These are phyloP conservation scores for Sinopyrophorus schimmeli DNA, from an alignment of 2,888 invertebrate species.

Conservation along the genomic window DNA sequence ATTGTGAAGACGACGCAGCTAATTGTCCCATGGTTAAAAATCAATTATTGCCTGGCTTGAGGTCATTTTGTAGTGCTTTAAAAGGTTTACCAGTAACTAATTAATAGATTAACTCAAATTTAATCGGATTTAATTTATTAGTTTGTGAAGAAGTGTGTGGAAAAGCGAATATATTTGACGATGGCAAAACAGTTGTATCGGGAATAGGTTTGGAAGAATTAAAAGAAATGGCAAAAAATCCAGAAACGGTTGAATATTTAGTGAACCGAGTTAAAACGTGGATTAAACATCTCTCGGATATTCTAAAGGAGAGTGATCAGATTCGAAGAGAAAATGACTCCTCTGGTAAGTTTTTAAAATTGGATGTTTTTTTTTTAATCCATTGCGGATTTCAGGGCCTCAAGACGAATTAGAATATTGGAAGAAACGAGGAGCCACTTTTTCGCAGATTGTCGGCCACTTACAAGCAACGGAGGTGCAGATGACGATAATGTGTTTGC, in stretches of 20 bases:
- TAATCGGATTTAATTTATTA: constrained; percentile 40
- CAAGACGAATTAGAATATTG: constrained; percentile 95
- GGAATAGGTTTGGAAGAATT: constrained; percentile 67
- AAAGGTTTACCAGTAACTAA: constrained; percentile 61
- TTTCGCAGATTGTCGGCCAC: constrained; percentile 82
- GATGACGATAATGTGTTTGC: constrained; percentile 74
- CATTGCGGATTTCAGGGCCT: constrained; percentile 75
- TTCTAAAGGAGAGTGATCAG: constrained; percentile 89
- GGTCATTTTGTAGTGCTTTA: constrained; percentile 90
- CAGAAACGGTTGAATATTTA: constrained; percentile 65
- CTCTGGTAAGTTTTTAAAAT: constrained; percentile 53
- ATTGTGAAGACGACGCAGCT: constrained; percentile 80
- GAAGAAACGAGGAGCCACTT: constrained; percentile 93
- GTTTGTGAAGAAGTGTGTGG: constrained; percentile 86
- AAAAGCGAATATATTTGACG: constrained; percentile 77
- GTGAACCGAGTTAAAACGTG: constrained; percentile 77
- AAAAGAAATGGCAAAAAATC: constrained; percentile 70
- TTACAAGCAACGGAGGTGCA: constrained; percentile 76
- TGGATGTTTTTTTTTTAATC: not conserved
- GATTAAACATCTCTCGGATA: constrained; percentile 80
- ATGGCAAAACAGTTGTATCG: constrained; percentile 66
- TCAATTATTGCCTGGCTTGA: constrained; percentile 76
- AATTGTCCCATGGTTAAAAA: constrained; percentile 81
- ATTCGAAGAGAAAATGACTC: constrained; percentile 89
- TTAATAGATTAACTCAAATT: not conserved